Evolutionary conservation across 2,113 vertebrate species (phyloP).

Genomic region (Arvicanthis niloticus): DNA sequence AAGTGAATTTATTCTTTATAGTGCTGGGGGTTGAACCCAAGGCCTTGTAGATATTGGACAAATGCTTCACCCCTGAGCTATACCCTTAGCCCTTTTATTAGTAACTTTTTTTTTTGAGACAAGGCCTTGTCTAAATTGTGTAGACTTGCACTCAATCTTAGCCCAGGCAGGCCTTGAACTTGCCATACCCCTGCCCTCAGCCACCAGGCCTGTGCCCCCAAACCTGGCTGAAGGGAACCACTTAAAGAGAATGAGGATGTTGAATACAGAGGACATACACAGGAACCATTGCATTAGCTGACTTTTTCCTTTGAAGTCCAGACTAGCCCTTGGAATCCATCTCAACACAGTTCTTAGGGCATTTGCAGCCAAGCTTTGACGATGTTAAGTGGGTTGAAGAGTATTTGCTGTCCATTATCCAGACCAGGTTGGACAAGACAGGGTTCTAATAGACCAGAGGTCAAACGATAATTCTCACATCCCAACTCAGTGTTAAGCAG

Average conservation of each 20-base stretch:
- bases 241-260: neutral
- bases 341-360: neutral
- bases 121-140: neutral
- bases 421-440: neutral
- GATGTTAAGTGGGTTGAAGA: neutral
- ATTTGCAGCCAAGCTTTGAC: neutral
- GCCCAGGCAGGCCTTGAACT: neutral
- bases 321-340: neutral
- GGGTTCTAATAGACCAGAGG: neutral
- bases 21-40: neutral
- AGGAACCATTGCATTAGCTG: neutral
- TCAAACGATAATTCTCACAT: neutral
- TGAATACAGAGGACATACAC: accelerated
- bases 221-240: neutral
- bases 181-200: too few relatives aligned
- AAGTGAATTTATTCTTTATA: neutral
- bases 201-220: too few relatives aligned
- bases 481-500: neutral
- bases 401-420: neutral
- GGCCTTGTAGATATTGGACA: neutral
- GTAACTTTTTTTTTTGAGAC: neutral
- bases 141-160: neutral
- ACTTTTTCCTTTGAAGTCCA: neutral
- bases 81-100: neutral
- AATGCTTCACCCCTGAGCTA: neutral